phyloP scores from a whole-genome alignment of 2,797 vertebrate species.

The Bradypodion pumilum region DNA sequence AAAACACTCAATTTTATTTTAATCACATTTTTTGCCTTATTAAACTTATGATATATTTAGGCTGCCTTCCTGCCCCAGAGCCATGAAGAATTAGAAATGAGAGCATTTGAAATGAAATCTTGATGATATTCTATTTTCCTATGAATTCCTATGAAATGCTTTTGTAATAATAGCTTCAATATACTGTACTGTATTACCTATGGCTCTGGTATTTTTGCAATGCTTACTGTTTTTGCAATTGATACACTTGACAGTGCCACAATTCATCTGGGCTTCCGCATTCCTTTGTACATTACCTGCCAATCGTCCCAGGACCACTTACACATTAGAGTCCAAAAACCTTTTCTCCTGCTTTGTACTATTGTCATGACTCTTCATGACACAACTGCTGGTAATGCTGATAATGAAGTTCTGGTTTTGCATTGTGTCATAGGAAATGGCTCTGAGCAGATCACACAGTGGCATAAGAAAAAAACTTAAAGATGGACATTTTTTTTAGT shows the following conservation, averaged over 20 bases:
- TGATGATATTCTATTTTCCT: constrained; percentile 11
- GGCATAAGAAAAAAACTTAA: too few relatives aligned
- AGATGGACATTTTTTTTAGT: too few relatives aligned
- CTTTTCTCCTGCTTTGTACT: neutral
- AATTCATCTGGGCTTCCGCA: neutral
- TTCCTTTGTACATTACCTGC: neutral
- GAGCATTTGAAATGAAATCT: constrained; percentile 34
- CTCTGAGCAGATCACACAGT: too few relatives aligned
- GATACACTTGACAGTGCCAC: neutral
- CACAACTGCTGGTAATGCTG: neutral
- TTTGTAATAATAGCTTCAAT: constrained; percentile 12
- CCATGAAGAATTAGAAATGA: constrained; percentile 32
- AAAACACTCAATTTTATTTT: constrained; percentile 44
- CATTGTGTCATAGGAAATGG: too few relatives aligned
- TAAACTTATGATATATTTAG: constrained; percentile 42
- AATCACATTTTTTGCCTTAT: constrained; percentile 44
- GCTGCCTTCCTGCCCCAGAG: constrained; percentile 14
- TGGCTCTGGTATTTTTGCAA: constrained; percentile 7
- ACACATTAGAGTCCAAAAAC: neutral
- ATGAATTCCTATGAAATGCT: constrained; percentile 23
- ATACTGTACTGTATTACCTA: neutral
- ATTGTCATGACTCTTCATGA: neutral
- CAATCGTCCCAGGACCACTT: neutral
- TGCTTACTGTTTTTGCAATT: constrained; percentile 1
- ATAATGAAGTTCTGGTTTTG: neutral